Evolutionary conservation across 2,888 invertebrate species (phyloP), one percentile per base, ranked within the genome.

Genomic region (Polydrusus tereticollis): DNA sequence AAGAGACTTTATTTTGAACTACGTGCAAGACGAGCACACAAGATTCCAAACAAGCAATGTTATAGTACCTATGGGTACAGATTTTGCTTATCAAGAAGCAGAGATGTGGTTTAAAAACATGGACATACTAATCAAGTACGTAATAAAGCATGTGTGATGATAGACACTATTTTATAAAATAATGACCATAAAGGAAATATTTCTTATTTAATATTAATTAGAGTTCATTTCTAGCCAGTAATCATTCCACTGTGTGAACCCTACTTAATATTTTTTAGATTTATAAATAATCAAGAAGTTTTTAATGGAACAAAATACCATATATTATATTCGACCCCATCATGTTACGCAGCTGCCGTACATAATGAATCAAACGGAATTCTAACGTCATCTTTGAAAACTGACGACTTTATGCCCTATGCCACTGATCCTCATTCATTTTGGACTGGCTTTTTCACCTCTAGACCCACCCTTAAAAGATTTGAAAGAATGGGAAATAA

Each of bases 401-500:
- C 87, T 0, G 95, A 96, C 78, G 97, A 97, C 81, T 97, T 96
- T 87, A 95, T 97, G 83, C 97, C 97, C 0, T 97, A 95, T 85
- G 94, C 95, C 2, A 92, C 92, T 65, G 93, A 93, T 80, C 88
- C 90, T 0, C 92, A 95, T 78, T 88, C 94, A 0, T 98, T 92
- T 82, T 99, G 98, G 98, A 95, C 97, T 0, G 98, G 98, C 0
- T 96, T 94, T 80, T 96, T 90, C 80, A 92, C 93, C 0, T 95
- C 95, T 0, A 87, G 95, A 8, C 94, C 95, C 0, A 92, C 94
- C 0, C 87, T 93, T 0, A 95, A 95, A 81, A 90, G 89, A 75
- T 93, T 90, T 76, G 94, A 94, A 81, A 87, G 94, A 33, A 86
- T 89, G 75, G 92, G 91, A 0, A 94, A 94, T 78, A 91, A 90